Base-by-base conservation (phyloP, 2,888 invertebrate species). In the Dyspetes luteomarginatus region DNA sequence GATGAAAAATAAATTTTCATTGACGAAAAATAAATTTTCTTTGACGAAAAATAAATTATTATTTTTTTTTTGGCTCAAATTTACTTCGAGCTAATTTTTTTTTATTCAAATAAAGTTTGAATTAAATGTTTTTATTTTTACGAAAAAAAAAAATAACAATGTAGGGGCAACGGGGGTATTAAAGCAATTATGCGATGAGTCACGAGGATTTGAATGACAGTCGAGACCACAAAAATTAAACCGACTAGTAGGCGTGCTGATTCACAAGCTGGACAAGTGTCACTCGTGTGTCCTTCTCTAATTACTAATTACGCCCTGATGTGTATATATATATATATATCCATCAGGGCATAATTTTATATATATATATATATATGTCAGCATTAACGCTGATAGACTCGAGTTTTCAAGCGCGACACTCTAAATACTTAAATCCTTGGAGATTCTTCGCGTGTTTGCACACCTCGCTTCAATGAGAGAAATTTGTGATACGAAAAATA, bases 281-380 rank as follows among this genome's bases (percentile, higher is more conserved):
- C 22, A 22, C 28, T 41, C 22, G 19, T 64, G n/a, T n/a, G 48
- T 72, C 67, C 74, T 82, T 83, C 68, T 80, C 73, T 78, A 82
- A 80, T 82, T 78, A 67, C 68, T 81, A 82, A 76, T 82, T 82
- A 72, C 52, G 26, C 26, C 26, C 30, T 64, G 4, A 28, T 3
- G 41, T 28, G 43, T 5, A n/a, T n/a, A 15, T 22, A 36, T n/a
- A n/a, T n/a, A n/a, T n/a, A n/a, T n/a, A n/a, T n/a, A n/a, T n/a
- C n/a, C n/a, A n/a, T n/a, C n/a, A n/a, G n/a, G n/a, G n/a, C n/a
- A n/a, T n/a, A n/a, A n/a, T n/a, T n/a, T n/a, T n/a, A n/a, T n/a
- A n/a, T n/a, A 43, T 12, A 30, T 15, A 62, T 17, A 17, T 71
- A 26, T 56, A 45, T 56, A 28, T 7, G 2, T 12, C 45, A 58